A percentile compares a stretch with the other conserved stretches of the same genome.
phyloP scores from a whole-genome alignment of 2,113 vertebrate genomes.

The Triplophysa siluroides region DNA sequence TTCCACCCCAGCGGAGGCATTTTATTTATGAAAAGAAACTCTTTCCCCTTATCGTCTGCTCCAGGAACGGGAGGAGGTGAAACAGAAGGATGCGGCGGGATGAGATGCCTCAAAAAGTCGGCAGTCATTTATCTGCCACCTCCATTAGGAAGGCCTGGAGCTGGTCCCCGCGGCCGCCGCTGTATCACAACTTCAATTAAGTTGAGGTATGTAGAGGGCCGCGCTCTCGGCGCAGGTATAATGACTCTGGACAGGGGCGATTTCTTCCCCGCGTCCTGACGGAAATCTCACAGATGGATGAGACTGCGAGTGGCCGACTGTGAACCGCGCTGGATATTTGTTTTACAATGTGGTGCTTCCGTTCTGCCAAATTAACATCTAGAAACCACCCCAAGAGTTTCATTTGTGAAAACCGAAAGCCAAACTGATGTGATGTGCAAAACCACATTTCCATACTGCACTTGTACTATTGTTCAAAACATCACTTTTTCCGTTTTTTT shows the following conservation, averaged over 20 bases:
- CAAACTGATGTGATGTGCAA: no score
- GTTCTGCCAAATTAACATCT: background rate
- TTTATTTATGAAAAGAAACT: constrained; percentile 47
- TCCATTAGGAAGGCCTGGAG: constrained; percentile 36
- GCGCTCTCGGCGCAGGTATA: constrained; percentile 40
- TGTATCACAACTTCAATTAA: constrained; percentile 53
- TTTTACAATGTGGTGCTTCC: background rate
- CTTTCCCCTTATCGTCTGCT: constrained; percentile 15
- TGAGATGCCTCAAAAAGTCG: constrained; percentile 33
- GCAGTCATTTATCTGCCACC: constrained; percentile 35
- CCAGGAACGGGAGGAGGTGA: background rate
- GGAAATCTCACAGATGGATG: background rate
- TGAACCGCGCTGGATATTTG: background rate
- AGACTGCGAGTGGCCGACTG: background rate
- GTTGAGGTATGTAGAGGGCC: constrained; percentile 49
- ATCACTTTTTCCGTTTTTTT: no score
- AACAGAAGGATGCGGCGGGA: constrained; percentile 8
- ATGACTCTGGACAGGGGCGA: constrained; percentile 20
- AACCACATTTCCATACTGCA: no score
- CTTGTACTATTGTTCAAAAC: no score
- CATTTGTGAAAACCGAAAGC: no score
- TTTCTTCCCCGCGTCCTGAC: constrained; percentile 35
- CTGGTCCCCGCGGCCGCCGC: constrained; percentile 28
- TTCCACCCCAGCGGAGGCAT: constrained; percentile 41
- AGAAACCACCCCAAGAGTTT: background rate